These are phyloP conservation scores for Pemphigus obesinymphae DNA, from an alignment of 1,140 invertebrate species.

Conservation along the genomic window DNA sequence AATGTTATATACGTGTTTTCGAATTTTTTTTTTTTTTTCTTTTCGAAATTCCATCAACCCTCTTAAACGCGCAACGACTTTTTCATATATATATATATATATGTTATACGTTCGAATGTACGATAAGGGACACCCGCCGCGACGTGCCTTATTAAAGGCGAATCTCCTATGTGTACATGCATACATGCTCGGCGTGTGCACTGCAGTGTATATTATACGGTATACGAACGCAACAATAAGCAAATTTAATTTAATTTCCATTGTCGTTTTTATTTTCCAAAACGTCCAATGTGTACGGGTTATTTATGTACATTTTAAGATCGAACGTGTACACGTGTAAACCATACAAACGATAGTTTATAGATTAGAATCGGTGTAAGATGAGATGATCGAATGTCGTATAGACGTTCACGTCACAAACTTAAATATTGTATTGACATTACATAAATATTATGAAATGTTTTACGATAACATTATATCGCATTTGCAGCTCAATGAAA, in stretches of 20 bases:
- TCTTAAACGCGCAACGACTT: not conserved
- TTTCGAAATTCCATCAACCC: constrained; percentile 18
- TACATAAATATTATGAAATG: not conserved
- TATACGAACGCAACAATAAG: not conserved
- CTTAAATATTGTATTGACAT: not conserved
- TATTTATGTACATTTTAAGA: not conserved
- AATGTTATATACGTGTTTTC: not conserved
- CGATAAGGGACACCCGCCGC: not conserved
- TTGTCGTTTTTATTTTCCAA: not conserved
- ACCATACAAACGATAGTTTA: too few species aligned
- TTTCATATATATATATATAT: not conserved
- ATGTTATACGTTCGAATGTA: too few species aligned
- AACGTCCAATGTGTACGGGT: not conserved
- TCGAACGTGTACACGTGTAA: not conserved
- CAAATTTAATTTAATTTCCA: not conserved
- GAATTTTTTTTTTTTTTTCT: not conserved
- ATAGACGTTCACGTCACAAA: not conserved
- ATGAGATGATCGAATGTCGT: not conserved
- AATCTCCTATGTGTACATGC: not conserved
- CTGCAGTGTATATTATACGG: not conserved
- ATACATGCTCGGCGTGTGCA: not conserved
- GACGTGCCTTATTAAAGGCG: not conserved
- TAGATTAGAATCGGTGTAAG: not conserved
- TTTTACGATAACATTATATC: too few species aligned
- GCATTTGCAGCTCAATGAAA: too few species aligned